Evolutionary conservation across 2,888 invertebrate genomes (phyloP).

Genomic region (Seira sanloemensis): DNA sequence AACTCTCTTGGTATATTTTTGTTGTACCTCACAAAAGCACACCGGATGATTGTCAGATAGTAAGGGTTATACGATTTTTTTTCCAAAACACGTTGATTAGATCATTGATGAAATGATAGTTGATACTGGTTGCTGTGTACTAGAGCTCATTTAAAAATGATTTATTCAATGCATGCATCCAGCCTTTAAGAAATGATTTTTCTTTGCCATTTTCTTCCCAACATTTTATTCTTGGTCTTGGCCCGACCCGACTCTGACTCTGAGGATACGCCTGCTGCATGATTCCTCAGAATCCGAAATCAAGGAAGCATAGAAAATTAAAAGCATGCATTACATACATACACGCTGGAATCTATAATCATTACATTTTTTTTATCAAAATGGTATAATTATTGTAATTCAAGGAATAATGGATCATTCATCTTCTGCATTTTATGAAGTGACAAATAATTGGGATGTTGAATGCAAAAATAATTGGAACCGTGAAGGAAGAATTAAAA

Average conservation of each 20-base stretch:
- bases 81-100: slow-evolving; percentile 39
- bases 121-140: not conserved
- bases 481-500: not conserved
- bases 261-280: not conserved
- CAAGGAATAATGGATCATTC: slow-evolving; percentile 22
- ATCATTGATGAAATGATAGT: slow-evolving; percentile 26
- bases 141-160: not conserved
- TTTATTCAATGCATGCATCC: not conserved
- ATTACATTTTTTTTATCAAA: slow-evolving; percentile 17
- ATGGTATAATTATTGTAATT: slow-evolving; percentile 34
- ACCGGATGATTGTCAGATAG: slow-evolving; percentile 58
- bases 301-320: not conserved
- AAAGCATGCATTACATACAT: not conserved
- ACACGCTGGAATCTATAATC: not conserved
- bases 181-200: not conserved
- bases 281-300: not conserved
- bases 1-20: not conserved
- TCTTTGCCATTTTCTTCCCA: not conserved
- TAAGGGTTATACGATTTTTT: slow-evolving; percentile 6
- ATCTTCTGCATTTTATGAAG: slow-evolving; percentile 28
- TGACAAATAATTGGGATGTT: slow-evolving; percentile 24
- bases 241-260: not conserved
- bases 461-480: not conserved
- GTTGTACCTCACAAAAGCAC: not conserved
- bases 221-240: not conserved